These are phyloP conservation scores for Meloe dianella DNA, from an alignment of 2,888 invertebrate genomes.

Conservation along the genomic window DNA sequence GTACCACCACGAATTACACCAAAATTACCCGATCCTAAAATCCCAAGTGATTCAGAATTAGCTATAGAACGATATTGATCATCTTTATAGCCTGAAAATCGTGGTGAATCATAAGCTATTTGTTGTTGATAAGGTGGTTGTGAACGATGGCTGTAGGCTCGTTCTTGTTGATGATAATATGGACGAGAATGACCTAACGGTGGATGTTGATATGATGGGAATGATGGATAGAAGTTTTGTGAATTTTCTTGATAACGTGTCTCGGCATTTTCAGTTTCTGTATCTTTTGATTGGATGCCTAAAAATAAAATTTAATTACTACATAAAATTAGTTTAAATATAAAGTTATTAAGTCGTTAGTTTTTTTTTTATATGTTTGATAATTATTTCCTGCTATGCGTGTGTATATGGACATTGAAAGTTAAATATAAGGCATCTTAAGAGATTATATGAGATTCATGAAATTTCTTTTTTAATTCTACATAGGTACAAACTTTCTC, in stretches of 20 bases:
- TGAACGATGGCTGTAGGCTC: slow-evolving; percentile 67
- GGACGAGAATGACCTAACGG: slow-evolving; percentile 69
- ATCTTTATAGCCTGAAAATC: slow-evolving; percentile 57
- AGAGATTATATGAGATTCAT: neutral
- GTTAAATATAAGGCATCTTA: neutral
- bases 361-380: too few species aligned
- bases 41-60: slow-evolving; percentile 58
- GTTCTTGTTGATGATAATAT: slow-evolving; percentile 67
- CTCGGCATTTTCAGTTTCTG: slow-evolving; percentile 29
- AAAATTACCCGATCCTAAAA: slow-evolving; percentile 84
- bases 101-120: slow-evolving; percentile 45
- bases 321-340: neutral
- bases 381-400: neutral
- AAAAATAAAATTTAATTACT: neutral
- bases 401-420: neutral
- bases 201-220: slow-evolving; percentile 62
- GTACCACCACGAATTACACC: slow-evolving; percentile 87
- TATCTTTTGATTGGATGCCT: slow-evolving; percentile 19
- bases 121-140: slow-evolving; percentile 52
- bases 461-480: neutral
- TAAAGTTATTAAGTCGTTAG: neutral
- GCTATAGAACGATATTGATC: slow-evolving; percentile 34
- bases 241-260: slow-evolving; percentile 25
- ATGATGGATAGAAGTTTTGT: slow-evolving; percentile 79
- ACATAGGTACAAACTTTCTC: neutral